These are phyloP conservation scores for Podarcis siculus DNA, from an alignment of 2,797 vertebrate genomes.

Conservation along the genomic window DNA sequence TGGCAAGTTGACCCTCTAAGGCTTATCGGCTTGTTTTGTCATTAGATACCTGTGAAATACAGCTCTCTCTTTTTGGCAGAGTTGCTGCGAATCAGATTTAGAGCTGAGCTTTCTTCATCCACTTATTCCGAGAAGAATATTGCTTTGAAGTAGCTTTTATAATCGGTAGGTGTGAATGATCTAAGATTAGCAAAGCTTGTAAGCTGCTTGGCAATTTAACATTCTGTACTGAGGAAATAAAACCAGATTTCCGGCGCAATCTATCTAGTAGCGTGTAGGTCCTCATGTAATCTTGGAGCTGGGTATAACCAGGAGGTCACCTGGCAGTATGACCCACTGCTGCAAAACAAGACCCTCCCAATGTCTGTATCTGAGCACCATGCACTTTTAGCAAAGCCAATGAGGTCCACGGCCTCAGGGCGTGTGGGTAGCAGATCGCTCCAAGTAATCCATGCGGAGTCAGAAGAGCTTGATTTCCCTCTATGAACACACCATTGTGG, in stretches of 20 bases:
- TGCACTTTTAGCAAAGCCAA: too few species aligned
- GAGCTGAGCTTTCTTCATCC: slow-evolving; percentile 12
- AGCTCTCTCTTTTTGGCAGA: neutral
- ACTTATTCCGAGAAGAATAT: slow-evolving; percentile 20
- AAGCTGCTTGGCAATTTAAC: neutral
- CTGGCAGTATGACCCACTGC: neutral
- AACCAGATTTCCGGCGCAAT: neutral
- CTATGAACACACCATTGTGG: too few species aligned
- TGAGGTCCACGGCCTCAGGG: too few species aligned
- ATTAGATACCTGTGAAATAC: slow-evolving; percentile 25
- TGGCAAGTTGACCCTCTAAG: rapidly evolving
- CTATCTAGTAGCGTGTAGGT: neutral
- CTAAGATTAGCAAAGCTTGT: neutral
- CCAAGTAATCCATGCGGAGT: too few species aligned
- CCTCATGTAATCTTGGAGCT: neutral
- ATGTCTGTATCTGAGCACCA: neutral
- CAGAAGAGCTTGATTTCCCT: neutral
- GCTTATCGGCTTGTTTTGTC: neutral
- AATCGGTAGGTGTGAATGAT: neutral
- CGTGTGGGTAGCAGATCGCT: too few species aligned
- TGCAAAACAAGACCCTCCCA: neutral
- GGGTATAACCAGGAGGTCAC: neutral
- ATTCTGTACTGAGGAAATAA: neutral
- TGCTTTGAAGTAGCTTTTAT: neutral
- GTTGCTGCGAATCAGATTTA: slow-evolving; percentile 3